Base-by-base conservation (phyloP, 2,888 invertebrate genomes). In the Torymus auratus region DNA sequence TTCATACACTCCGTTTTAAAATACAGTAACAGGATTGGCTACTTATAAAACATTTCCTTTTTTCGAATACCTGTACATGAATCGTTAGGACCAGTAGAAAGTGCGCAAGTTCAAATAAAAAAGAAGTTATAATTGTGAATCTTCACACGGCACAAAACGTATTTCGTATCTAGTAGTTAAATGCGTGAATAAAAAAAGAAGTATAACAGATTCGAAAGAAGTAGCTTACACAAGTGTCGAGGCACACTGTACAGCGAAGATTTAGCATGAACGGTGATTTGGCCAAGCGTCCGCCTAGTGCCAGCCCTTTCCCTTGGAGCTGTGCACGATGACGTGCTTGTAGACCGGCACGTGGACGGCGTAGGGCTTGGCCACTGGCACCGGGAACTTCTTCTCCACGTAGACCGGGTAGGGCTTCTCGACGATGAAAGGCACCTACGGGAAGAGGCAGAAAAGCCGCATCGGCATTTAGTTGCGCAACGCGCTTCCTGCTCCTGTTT, bases 321-420 rank as follows among this genome's bases (percentile, higher is more conserved):
- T 86, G 84, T 90, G 88, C 77, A 90, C 90, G 75, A 87, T 87
- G 11, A 93, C 88, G 62, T 92, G 86, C 83, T 93, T 93, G 68
- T 93, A 92, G 50, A 93, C 85, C 11, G 93, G 93, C 1, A 93
- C 92, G 83, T 93, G 91, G 65, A 93, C 91, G 0, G 93, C 92
- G 72, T 93, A 93, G 2, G 93, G 93, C 85, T 91, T 92, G 71
- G 93, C 93, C 1, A 93, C 92, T 14, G 91, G 92, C 0, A 93
- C 92, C 17, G 93, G 88, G 12, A 93, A 93, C 58, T 93, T 92
- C 86, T 90, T 93, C 86, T 93, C 93, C 2, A 92, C 91, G 67
- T 93, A 93, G 12, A 93, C 91, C 80, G 93, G 92, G 79, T 93
- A 92, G 82, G 93, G 93, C 87, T 93, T 93, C 85, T 93, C 93